Evolutionary conservation across 2,888 invertebrate species (phyloP).

Genomic region (Drosophila macrospina): DNA sequence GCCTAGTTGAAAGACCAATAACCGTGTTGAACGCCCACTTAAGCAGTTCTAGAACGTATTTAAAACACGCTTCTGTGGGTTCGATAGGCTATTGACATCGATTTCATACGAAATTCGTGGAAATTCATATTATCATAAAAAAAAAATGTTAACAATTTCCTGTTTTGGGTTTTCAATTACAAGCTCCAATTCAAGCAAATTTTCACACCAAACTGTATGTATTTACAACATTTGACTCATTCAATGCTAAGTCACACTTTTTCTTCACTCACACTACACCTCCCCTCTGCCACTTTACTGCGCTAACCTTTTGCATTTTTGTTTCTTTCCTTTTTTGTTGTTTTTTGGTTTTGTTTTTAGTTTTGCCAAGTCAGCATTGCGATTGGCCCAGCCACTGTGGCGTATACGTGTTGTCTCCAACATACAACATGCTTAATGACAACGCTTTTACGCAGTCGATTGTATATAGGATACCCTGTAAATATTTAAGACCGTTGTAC

Average conservation of each 20-base stretch:
- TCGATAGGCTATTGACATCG: constrained; percentile 64
- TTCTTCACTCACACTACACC: background rate
- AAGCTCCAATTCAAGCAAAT: constrained; percentile 34
- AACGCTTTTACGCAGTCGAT: constrained; percentile 47
- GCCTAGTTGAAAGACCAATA: constrained; percentile 51
- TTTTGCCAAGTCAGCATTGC: constrained; percentile 53
- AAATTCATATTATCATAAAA: constrained; percentile 43
- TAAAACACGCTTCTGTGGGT: constrained; percentile 32
- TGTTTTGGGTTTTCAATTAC: constrained; percentile 67
- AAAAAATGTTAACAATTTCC: constrained; percentile 70
- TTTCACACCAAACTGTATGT: constrained; percentile 64
- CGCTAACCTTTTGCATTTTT: background rate
- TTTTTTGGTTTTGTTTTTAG: background rate
- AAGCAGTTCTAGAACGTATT: constrained; percentile 16
- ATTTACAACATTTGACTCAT: constrained; percentile 55
- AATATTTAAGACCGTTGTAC: background rate
- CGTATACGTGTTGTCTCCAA: constrained; percentile 62
- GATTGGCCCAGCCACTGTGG: constrained; percentile 50
- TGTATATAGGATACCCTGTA: constrained; percentile 20
- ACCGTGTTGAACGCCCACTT: constrained; percentile 35
- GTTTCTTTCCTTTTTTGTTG: background rate
- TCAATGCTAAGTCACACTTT: constrained; percentile 31
- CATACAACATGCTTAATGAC: constrained; percentile 34
- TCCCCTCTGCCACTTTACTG: background rate
- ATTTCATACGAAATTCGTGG: constrained; percentile 52